phyloP scores from a whole-genome alignment of 2,113 vertebrate genomes.

The Kryptolebias marmoratus region DNA sequence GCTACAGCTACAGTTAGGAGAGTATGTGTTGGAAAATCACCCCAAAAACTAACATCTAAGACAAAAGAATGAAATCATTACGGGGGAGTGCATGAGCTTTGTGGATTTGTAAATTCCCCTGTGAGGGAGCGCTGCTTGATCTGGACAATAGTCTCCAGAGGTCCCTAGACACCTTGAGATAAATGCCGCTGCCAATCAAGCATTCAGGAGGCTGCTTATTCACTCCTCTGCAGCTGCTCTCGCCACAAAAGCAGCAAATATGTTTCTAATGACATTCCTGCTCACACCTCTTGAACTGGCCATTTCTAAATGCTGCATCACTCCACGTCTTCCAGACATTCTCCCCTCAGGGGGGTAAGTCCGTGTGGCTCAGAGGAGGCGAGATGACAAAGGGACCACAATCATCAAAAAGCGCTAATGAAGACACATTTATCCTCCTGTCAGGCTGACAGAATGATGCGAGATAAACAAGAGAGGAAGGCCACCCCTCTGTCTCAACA shows the following conservation, averaged over 20 bases:
- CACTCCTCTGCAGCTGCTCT: constrained; percentile 72
- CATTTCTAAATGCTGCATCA: constrained; percentile 48
- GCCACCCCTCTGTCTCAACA: constrained; percentile 7
- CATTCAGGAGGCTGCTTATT: constrained; percentile 61
- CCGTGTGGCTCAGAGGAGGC: constrained; percentile 16
- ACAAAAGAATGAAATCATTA: constrained; percentile 52
- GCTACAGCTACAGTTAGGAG: constrained; percentile 24
- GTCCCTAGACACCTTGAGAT: constrained; percentile 68
- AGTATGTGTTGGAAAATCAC: constrained; percentile 39
- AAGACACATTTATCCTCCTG: constrained; percentile 31
- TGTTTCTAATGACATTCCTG: constrained; percentile 51
- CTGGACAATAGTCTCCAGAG: constrained; percentile 62
- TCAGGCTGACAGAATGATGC: constrained; percentile 1
- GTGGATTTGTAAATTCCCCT: constrained; percentile 42
- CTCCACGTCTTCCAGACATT: constrained; percentile 3
- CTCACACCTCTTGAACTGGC: constrained; percentile 26
- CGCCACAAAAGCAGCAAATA: constrained; percentile 50
- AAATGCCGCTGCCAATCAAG: constrained; percentile 76
- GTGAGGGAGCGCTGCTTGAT: constrained; percentile 62
- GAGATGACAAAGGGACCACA: constrained; percentile 7
- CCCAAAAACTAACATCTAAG: constrained; percentile 33
- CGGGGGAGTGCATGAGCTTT: constrained; percentile 7
- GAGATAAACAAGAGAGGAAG: constrained; percentile 6
- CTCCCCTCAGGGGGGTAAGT: constrained; percentile 34
- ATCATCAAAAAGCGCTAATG: constrained; percentile 28